Conservation (phyloP, 2,888 invertebrate genomes). For the Thalpophila matura region DNA sequence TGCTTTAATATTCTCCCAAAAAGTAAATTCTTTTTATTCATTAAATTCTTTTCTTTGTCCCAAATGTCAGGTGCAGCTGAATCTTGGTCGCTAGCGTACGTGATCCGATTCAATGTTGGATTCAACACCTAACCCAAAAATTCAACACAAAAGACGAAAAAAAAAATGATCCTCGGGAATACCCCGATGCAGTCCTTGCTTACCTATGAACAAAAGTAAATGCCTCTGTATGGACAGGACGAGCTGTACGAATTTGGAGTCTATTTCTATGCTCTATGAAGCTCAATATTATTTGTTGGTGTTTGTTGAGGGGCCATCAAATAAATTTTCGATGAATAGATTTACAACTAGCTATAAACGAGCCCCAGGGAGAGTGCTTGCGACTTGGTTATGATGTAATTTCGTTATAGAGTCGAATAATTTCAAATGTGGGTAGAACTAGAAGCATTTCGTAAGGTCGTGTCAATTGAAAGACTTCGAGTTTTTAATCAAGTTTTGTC, state of each 20-base stretch:
- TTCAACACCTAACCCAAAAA: conserved; percentile 51
- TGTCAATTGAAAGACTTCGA: conserved; percentile 24
- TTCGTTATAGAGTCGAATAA: conserved; percentile 51
- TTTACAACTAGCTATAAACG: conserved; percentile 75
- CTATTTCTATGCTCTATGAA: conserved; percentile 34
- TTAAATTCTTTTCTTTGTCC: conserved; percentile 63
- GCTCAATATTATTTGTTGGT: conserved; percentile 40
- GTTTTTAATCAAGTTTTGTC: conserved; percentile 28
- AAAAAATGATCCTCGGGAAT: conserved; percentile 74
- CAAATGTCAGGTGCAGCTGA: conserved; percentile 67
- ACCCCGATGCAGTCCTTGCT: conserved; percentile 69
- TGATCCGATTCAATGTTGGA: conserved; percentile 64
- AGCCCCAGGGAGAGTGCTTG: conserved; percentile 66
- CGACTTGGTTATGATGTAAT: conserved; percentile 64
- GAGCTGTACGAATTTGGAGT: conserved; percentile 57
- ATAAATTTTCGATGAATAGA: conserved; percentile 73
- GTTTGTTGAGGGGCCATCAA: conserved; percentile 46
- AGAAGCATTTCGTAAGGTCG: conserved; percentile 33
- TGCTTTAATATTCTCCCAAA: conserved; percentile 25
- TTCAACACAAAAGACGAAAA: conserved; percentile 72
- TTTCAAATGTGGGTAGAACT: conserved; percentile 41
- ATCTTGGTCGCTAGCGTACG: conserved; percentile 58
- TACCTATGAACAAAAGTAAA: conserved; percentile 50
- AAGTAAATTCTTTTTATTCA: conserved; percentile 48
- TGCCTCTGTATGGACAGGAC: conserved; percentile 1